Base-by-base conservation (phyloP, 2,888 invertebrate species). In the Linnaemya tessellans region DNA sequence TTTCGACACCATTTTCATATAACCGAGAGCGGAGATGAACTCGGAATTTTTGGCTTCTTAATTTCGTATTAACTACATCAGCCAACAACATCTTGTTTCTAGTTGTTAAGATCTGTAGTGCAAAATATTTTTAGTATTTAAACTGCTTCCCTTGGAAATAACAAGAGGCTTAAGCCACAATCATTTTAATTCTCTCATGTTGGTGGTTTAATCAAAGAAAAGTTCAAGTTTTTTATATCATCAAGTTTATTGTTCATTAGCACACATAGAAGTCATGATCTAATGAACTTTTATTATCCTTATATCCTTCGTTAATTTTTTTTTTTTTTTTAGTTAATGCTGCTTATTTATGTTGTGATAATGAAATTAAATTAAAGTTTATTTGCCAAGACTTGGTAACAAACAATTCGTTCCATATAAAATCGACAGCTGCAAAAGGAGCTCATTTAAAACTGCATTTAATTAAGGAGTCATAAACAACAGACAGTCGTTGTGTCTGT, bases 271-370 rank as follows among this genome's bases (percentile, higher is more conserved):
- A 82, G 77, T 54, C 71, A 78, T 77, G 71, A 71, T 78, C 77
- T 82, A 82, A 82, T 78, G 82, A 82, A 78, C 82, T 78, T 82
- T 82, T 78, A 82, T 82, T 77, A 71, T 41, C n/a, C 22, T 35
- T 73, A 51, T 73, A 67, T 65, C 54, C 38, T 18, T 30, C n/a
- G 35, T 49, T n/a, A n/a, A n/a, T n/a, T n/a, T n/a, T n/a, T n/a
- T n/a, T n/a, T n/a, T n/a, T n/a, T n/a, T n/a, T n/a, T n/a, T n/a
- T n/a, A n/a, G 65, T 49, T n/a, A 51, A 22, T 15, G 30, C 62
- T 49, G 15, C 30, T 58, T 49, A 46, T 73, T 71, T 73, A 80
- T 49, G 43, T n/a, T 18, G 80, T 71, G 71, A 56, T 64, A 73
- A 80, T 67, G 77, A 77, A 77, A 58, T 58, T 11, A 51, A 60